A percentile compares a stretch with the other conserved stretches of the same genome.
These are phyloP conservation scores for Scortum barcoo DNA, from an alignment of 2,113 vertebrate genomes.

Conservation along the genomic window DNA sequence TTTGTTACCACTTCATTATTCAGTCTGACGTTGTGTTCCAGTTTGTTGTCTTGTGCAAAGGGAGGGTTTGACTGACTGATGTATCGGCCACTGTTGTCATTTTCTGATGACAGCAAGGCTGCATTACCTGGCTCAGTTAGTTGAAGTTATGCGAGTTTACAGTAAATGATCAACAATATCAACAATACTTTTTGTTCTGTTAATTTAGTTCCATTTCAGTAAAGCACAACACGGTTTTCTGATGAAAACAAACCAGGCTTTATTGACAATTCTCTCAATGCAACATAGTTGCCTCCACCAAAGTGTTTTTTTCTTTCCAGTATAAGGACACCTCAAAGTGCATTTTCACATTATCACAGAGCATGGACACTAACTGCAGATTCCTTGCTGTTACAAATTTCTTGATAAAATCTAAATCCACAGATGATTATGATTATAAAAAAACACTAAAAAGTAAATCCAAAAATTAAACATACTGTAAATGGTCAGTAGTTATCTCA, in stretches of 20 bases:
- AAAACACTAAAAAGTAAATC: neutral
- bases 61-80: slow-evolving; percentile 5
- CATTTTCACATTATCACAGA: neutral
- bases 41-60: neutral
- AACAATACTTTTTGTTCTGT: no score
- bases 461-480: neutral
- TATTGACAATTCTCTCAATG: neutral
- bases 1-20: slow-evolving; percentile 28
- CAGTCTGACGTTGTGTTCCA: neutral
- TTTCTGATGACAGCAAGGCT: neutral
- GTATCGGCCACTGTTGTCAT: neutral
- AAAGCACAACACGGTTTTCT: neutral
- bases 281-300: neutral
- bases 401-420: neutral
- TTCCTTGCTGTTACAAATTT: neutral
- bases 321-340: neutral
- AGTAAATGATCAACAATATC: neutral
- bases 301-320: neutral
- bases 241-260: neutral
- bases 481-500: neutral
- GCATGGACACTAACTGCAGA: neutral
- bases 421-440: neutral
- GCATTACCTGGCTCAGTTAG: neutral
- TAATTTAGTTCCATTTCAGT: neutral
- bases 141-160: neutral